A percentile compares a stretch with the other conserved stretches of the same genome.
Evolutionary conservation across 2,888 invertebrate genomes (phyloP).

Genomic region (Agrochola lychnidis): DNA sequence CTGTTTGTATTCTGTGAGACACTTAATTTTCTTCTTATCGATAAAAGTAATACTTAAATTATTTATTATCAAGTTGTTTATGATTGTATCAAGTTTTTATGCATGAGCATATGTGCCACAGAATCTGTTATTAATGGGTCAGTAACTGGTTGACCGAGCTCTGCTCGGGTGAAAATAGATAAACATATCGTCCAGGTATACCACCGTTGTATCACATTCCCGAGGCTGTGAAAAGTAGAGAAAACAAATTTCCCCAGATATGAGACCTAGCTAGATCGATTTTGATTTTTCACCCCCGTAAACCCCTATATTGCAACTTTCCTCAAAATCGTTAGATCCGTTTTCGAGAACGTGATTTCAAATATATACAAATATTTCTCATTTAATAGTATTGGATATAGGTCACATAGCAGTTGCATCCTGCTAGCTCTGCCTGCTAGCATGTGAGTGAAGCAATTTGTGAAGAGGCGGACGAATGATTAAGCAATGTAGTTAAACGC

Average conservation of each 20-base stretch:
- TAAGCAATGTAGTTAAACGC: constrained; percentile 44
- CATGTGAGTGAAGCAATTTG: constrained; percentile 39
- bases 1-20: not conserved
- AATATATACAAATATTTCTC: no score
- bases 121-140: constrained; percentile 13
- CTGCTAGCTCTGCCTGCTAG: constrained; percentile 28
- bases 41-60: not conserved
- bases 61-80: not conserved
- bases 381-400: not conserved
- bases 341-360: no score
- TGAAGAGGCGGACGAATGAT: constrained; percentile 34
- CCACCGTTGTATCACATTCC: no score
- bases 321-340: no score
- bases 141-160: not conserved
- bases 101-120: not conserved
- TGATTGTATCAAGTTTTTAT: not conserved
- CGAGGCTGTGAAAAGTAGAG: no score
- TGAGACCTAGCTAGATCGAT: no score
- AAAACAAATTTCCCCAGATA: no score
- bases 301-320: no score
- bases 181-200: no score
- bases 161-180: no score
- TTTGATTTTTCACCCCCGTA: no score
- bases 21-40: not conserved
- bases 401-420: constrained; percentile 23